These are phyloP conservation scores for Oreochromis spilurus DNA, from an alignment of 2,113 vertebrate genomes.

Conservation along the genomic window DNA sequence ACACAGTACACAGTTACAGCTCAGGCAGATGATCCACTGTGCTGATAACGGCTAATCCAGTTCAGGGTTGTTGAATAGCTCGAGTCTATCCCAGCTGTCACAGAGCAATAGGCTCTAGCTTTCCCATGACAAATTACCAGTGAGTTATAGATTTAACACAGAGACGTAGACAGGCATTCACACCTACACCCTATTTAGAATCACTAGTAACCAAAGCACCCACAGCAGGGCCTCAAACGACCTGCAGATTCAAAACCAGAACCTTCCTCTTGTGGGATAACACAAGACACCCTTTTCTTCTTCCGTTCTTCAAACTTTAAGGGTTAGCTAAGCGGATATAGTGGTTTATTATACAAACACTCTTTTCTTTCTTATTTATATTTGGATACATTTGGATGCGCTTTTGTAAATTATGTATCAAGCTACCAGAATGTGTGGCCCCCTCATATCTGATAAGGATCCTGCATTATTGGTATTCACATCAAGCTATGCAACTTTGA, in stretches of 20 bases:
- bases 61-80: background rate
- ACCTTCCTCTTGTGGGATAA: background rate
- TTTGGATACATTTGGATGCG: background rate
- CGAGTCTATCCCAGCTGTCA: accelerated
- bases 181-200: background rate
- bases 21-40: background rate
- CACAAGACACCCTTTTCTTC: background rate
- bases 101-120: background rate
- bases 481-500: background rate
- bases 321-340: background rate
- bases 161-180: background rate
- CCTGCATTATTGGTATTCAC: background rate
- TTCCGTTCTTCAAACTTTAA: background rate
- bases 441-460: background rate
- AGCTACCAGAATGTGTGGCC: background rate
- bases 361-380: background rate
- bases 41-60: background rate
- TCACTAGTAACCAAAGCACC: background rate
- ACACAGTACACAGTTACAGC: background rate
- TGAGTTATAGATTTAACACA: background rate
- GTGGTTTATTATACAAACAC: background rate
- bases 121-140: background rate
- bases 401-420: background rate
- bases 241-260: background rate
- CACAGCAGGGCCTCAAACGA: background rate